A percentile compares a stretch with the other conserved stretches of the same genome.
Evolutionary conservation across 2,888 invertebrate genomes (phyloP).

Genomic region (Cheiracanthium punctorium): DNA sequence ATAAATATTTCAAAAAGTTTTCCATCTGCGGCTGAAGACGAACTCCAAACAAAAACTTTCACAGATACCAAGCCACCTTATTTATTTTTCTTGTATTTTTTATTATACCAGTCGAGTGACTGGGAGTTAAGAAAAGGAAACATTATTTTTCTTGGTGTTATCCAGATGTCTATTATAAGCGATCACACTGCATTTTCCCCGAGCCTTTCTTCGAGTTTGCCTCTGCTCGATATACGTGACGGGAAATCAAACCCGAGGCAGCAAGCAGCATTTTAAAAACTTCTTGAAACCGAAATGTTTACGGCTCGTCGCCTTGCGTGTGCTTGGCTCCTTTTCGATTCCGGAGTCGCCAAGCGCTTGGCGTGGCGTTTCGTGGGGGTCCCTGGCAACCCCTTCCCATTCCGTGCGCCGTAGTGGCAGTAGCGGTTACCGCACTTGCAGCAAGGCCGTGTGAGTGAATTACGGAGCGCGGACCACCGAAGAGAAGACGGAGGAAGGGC

Average conservation of each 20-base stretch:
- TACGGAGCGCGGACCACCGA: conserved; percentile 26
- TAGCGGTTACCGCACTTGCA: conserved; percentile 45
- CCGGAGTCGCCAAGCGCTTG: background rate
- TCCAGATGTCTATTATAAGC: background rate
- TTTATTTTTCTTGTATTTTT: background rate
- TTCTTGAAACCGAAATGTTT: background rate
- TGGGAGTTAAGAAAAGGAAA: too few species aligned
- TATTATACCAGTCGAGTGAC: background rate
- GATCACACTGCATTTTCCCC: background rate
- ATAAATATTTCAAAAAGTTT: background rate
- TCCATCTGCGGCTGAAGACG: background rate
- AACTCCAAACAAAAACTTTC: background rate
- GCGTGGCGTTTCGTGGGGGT: background rate
- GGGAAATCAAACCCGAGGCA: background rate
- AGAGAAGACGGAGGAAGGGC: conserved; percentile 27
- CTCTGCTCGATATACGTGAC: background rate
- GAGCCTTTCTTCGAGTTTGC: background rate
- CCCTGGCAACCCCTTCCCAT: conserved; percentile 15
- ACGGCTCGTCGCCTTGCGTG: background rate
- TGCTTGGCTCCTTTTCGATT: background rate
- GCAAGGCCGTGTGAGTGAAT: conserved; percentile 35
- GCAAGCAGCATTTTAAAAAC: background rate
- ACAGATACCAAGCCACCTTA: background rate
- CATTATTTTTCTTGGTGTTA: background rate
- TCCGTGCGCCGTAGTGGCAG: conserved; percentile 25